These are phyloP conservation scores for Otolemur garnettii DNA, from an alignment of 2,113 vertebrate species.

Conservation along the genomic window DNA sequence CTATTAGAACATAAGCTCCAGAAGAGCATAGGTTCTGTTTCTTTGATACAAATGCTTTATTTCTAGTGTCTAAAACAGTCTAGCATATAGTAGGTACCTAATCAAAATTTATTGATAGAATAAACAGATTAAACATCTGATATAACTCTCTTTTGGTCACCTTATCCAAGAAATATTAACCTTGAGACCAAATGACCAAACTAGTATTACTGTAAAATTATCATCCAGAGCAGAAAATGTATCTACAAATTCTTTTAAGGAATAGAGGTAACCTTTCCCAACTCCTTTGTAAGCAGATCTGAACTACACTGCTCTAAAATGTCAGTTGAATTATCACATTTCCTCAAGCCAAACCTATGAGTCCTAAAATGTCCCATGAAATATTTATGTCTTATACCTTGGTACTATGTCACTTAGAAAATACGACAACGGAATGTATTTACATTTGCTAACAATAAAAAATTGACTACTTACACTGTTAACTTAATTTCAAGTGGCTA, in stretches of 20 bases:
- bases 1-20: background rate
- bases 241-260: slow-evolving; percentile 2
- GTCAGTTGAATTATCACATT: background rate
- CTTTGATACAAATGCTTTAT: background rate
- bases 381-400: background rate
- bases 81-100: background rate
- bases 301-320: slow-evolving; percentile 24
- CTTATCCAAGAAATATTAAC: background rate
- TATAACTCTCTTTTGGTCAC: background rate
- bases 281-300: slow-evolving; percentile 20
- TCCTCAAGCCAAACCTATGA: slow-evolving; percentile 17
- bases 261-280: slow-evolving; percentile 11
- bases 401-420: background rate
- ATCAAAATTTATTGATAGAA: slow-evolving; percentile 33
- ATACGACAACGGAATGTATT: slow-evolving; percentile 1
- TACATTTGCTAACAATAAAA: background rate
- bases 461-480: background rate
- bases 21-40: background rate
- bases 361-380: background rate
- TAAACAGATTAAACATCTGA: background rate
- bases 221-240: background rate
- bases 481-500: slow-evolving; percentile 32
- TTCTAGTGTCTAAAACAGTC: background rate
- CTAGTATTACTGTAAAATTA: background rate
- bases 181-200: slow-evolving; percentile 18